Percentiles rank a stretch among this genome's conserved stretches.
phyloP scores from a whole-genome alignment of 1,140 invertebrate genomes.

The Aleiodes sp. region DNA sequence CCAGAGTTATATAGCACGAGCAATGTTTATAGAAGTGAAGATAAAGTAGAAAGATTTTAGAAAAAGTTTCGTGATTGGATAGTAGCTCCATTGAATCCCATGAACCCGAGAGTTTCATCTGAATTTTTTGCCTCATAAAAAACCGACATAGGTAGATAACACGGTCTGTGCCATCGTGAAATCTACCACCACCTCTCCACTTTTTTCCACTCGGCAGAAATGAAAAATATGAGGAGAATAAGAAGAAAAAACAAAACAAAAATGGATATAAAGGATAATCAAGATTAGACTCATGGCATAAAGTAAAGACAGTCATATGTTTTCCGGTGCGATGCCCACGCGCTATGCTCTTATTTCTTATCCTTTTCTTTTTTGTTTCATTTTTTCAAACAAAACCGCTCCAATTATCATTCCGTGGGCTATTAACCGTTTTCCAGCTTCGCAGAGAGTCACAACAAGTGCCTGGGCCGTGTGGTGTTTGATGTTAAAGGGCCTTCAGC shows the following conservation, averaged over 20 bases:
- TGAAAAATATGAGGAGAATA: too few species aligned
- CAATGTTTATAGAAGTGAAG: too few species aligned
- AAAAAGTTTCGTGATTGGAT: too few species aligned
- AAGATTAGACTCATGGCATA: not conserved
- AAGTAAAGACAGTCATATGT: conserved; percentile 19
- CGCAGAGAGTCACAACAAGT: conserved; percentile 32
- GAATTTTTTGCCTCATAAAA: too few species aligned
- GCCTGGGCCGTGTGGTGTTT: not conserved
- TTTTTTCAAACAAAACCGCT: conserved; percentile 30
- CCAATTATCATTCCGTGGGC: conserved; percentile 43
- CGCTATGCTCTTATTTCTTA: conserved; percentile 18
- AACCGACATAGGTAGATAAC: too few species aligned
- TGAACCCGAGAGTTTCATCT: too few species aligned
- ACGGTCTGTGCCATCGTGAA: too few species aligned
- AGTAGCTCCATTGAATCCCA: too few species aligned
- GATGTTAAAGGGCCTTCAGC: conserved; percentile 21
- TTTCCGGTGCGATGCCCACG: conserved; percentile 31
- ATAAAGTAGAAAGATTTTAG: too few species aligned
- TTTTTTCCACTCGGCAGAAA: too few species aligned
- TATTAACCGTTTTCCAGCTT: conserved; percentile 42
- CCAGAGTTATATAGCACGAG: too few species aligned
- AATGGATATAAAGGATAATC: not conserved
- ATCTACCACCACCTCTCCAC: too few species aligned
- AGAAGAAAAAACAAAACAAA: conserved; percentile 8
- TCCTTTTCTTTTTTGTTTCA: conserved; percentile 13